Evolutionary conservation across 1,140 invertebrate species (phyloP).

Genomic region (Polypedilum pembai): DNA sequence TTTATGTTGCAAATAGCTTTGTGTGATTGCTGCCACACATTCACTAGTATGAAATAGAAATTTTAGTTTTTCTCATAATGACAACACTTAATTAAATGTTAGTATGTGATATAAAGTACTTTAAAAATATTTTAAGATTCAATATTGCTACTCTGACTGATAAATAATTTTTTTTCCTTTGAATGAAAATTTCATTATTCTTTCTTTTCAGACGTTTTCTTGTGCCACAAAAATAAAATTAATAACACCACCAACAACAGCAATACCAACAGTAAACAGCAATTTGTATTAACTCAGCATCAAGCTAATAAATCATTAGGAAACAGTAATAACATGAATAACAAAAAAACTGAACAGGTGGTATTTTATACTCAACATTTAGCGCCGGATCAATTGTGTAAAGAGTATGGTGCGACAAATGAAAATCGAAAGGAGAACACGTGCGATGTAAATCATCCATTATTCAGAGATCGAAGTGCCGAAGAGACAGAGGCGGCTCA

Average conservation of each 20-base stretch:
- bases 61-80: not conserved
- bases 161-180: not conserved
- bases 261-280: not conserved
- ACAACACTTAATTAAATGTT: not conserved
- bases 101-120: not conserved
- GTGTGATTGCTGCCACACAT: not conserved
- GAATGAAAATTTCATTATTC: not conserved
- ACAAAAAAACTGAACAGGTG: slow-evolving; percentile 24
- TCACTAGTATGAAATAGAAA: not conserved
- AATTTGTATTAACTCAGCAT: slow-evolving; percentile 25
- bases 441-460: slow-evolving; percentile 28
- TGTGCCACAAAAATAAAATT: not conserved
- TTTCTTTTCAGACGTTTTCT: not conserved
- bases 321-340: slow-evolving; percentile 25
- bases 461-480: slow-evolving; percentile 56
- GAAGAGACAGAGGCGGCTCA: slow-evolving; percentile 80
- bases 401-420: slow-evolving; percentile 7
- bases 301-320: slow-evolving; percentile 22
- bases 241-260: not conserved
- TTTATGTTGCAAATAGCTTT: slow-evolving; percentile 7
- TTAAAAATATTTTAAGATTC: not conserved
- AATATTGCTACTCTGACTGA: not conserved
- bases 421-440: slow-evolving; percentile 13
- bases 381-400: slow-evolving; percentile 21
- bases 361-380: slow-evolving; percentile 27